These are phyloP conservation scores for Rissa tridactyla DNA, from an alignment of 2,113 vertebrate species.

Conservation along the genomic window DNA sequence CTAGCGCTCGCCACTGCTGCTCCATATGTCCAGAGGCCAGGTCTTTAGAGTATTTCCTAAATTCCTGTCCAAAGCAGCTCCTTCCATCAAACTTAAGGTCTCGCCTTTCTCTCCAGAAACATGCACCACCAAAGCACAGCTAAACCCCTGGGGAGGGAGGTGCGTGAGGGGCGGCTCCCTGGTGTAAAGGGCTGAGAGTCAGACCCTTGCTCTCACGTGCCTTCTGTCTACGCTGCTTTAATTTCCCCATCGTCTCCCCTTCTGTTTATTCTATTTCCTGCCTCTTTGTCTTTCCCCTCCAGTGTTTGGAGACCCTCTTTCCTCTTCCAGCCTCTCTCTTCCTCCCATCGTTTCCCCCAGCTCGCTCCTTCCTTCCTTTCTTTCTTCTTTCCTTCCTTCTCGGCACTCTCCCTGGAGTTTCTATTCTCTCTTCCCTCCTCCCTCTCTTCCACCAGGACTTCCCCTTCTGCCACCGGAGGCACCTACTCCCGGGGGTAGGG, in stretches of 20 bases:
- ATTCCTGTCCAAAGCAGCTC: neutral
- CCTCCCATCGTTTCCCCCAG: neutral
- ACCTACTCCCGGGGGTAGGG: neutral
- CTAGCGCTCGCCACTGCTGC: neutral
- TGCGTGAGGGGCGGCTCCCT: neutral
- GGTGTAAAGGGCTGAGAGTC: neutral
- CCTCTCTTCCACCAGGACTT: constrained; percentile 7
- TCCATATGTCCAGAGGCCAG: neutral
- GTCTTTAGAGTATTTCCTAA: neutral
- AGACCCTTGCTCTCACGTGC: neutral
- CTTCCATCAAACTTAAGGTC: neutral
- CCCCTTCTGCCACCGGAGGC: neutral
- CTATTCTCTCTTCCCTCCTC: constrained; percentile 29
- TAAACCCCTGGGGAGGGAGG: neutral
- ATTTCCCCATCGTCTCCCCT: neutral
- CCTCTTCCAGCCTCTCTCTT: constrained; percentile 45
- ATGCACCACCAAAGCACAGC: neutral
- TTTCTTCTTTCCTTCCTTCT: constrained; percentile 48
- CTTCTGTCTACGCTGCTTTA: neutral
- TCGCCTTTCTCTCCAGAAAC: neutral
- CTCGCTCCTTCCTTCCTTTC: neutral
- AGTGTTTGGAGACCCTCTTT: constrained; percentile 29
- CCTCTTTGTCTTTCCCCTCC: constrained; percentile 32
- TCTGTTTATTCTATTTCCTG: constrained; percentile 51
- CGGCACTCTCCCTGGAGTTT: neutral